These are phyloP conservation scores for Ploceus nigricollis DNA, from an alignment of 2,113 vertebrate species.

Conservation along the genomic window DNA sequence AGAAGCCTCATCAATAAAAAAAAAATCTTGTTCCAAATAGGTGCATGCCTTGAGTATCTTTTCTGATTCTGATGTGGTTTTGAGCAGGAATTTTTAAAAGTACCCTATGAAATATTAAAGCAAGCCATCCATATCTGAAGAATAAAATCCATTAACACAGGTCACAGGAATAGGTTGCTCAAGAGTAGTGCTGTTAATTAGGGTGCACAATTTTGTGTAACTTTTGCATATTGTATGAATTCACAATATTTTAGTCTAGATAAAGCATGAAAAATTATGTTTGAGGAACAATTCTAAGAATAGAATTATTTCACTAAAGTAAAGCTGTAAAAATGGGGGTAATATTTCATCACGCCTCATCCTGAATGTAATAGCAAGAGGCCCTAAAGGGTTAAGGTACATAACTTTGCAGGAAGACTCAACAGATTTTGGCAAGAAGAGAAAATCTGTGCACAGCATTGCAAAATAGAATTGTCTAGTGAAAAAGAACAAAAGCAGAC, in stretches of 20 bases:
- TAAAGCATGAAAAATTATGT: neutral
- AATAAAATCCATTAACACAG: conserved; percentile 33
- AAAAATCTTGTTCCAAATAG: neutral
- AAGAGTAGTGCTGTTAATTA: conserved; percentile 10
- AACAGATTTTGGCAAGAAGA: neutral
- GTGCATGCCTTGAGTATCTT: neutral
- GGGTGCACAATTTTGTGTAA: neutral
- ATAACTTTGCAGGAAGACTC: neutral
- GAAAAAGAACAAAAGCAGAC: neutral
- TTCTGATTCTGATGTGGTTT: conserved; percentile 11
- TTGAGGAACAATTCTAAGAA: neutral
- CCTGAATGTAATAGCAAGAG: neutral
- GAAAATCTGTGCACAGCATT: neutral
- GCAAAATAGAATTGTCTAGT: neutral
- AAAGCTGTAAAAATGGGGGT: neutral
- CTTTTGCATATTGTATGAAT: conserved; percentile 46
- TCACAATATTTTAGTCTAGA: neutral
- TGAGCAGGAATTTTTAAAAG: conserved; percentile 31
- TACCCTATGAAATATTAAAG: conserved; percentile 46
- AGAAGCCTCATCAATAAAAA: conserved; percentile 6
- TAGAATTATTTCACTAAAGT: neutral
- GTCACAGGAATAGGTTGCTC: neutral
- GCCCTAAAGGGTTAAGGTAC: neutral
- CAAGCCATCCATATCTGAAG: neutral
- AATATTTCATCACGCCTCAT: neutral